These are phyloP conservation scores for Bufo bufo DNA, from an alignment of 2,113 vertebrate species.

Conservation along the genomic window DNA sequence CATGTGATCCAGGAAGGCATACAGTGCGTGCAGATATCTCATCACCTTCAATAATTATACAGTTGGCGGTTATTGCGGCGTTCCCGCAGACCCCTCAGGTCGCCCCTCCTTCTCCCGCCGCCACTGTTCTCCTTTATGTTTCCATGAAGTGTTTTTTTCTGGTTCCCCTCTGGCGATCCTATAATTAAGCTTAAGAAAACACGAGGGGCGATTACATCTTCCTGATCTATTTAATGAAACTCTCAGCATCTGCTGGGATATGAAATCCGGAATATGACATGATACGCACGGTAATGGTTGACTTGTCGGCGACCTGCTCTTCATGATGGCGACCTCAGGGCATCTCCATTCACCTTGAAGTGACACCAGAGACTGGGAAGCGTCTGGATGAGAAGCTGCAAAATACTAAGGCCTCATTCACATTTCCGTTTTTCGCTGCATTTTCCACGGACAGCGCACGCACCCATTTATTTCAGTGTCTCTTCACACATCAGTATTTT, in stretches of 20 bases:
- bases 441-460: too few species aligned
- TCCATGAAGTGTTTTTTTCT: conserved; percentile 4
- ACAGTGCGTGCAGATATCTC: neutral
- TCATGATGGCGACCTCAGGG: neutral
- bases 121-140: neutral
- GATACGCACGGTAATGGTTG: neutral
- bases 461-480: too few species aligned
- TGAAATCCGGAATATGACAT: neutral
- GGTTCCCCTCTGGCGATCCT: neutral
- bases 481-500: too few species aligned
- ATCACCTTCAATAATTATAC: conserved; percentile 46
- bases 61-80: neutral
- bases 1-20: neutral
- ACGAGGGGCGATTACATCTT: conserved; percentile 34
- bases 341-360: neutral
- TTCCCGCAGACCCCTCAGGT: neutral
- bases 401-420: neutral
- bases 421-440: too few species aligned
- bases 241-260: neutral
- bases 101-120: neutral
- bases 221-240: conserved; percentile 30
- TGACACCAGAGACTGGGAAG: neutral
- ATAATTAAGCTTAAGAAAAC: conserved; percentile 50
- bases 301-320: neutral
- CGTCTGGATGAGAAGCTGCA: neutral